Percentiles rank a stretch among this genome's conserved stretches.
These are phyloP conservation scores for Pollenia amentaria DNA, from an alignment of 2,888 invertebrate genomes.

Conservation along the genomic window DNA sequence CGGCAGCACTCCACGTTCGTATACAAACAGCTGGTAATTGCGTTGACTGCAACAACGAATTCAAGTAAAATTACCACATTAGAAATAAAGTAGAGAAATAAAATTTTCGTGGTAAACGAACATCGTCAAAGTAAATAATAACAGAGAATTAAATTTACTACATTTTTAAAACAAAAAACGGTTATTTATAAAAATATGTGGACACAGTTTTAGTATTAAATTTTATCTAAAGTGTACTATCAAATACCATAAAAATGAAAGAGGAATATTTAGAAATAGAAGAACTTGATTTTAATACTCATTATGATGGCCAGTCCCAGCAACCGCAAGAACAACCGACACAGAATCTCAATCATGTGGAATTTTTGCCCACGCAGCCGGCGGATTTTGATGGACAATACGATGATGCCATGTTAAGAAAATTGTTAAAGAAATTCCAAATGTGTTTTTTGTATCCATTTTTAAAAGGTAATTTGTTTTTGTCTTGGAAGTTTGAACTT, in stretches of 20 bases:
- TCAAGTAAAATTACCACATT: conserved; percentile 28
- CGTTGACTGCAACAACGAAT: background rate
- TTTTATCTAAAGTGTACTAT: background rate
- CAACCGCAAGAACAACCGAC: conserved; percentile 63
- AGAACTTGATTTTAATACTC: conserved; percentile 52
- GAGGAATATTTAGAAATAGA: conserved; percentile 74
- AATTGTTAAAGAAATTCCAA: conserved; percentile 67
- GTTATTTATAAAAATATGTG: conserved; percentile 25
- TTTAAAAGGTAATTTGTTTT: conserved; percentile 62
- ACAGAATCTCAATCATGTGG: conserved; percentile 72
- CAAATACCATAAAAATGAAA: conserved; percentile 42
- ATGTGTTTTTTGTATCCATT: conserved; percentile 71
- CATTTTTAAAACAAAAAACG: background rate
- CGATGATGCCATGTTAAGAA: conserved; percentile 61
- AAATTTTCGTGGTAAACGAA: conserved; percentile 63
- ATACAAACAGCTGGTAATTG: background rate
- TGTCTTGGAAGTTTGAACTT: background rate
- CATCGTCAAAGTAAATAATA: conserved; percentile 4
- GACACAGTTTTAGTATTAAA: background rate
- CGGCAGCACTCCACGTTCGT: background rate
- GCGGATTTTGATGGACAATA: conserved; percentile 43
- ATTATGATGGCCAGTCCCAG: conserved; percentile 70
- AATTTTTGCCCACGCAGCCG: conserved; percentile 42
- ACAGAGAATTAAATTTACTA: conserved; percentile 53
- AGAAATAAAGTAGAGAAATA: background rate